A percentile compares a stretch with the other conserved stretches of the same genome.
phyloP scores from a whole-genome alignment of 2,797 vertebrate species.

The Podarcis siculus region DNA sequence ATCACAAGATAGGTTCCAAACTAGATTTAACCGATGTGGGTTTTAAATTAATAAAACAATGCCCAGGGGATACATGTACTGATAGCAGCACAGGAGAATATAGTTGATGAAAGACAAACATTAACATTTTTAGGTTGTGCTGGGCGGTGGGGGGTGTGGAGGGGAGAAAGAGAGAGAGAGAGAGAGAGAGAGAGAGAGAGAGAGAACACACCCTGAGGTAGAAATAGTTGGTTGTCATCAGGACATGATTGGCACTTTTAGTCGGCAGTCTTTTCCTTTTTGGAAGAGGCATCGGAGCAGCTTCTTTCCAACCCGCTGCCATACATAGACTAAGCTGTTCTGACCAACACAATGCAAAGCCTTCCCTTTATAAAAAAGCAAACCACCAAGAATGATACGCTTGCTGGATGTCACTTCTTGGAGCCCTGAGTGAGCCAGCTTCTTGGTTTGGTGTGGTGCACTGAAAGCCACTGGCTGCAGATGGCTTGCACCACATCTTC shows the following conservation, averaged over 20 bases:
- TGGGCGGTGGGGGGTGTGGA: neutral
- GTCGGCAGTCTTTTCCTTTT: slow-evolving; percentile 65
- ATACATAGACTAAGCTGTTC: slow-evolving; percentile 6
- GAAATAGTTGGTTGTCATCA: slow-evolving; percentile 65
- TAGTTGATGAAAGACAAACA: neutral
- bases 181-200: neutral
- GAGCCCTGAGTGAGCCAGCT: slow-evolving; percentile 69
- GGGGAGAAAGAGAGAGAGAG: neutral
- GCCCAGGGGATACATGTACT: slow-evolving; percentile 53
- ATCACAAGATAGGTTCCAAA: slow-evolving; percentile 9
- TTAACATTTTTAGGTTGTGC: neutral
- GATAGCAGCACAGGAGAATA: slow-evolving; percentile 31
- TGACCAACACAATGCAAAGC: neutral
- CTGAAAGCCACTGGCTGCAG: slow-evolving; percentile 92
- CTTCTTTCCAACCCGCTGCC: slow-evolving; percentile 29
- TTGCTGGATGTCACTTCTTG: slow-evolving; percentile 64
- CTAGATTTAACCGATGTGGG: neutral
- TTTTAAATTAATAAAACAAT: slow-evolving; percentile 59
- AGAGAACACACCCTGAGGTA: slow-evolving; percentile 72
- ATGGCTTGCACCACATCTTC: slow-evolving; percentile 92
- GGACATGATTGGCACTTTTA: slow-evolving; percentile 77
- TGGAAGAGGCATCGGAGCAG: slow-evolving; percentile 44
- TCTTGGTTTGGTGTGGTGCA: slow-evolving; percentile 82
- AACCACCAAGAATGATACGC: fast-evolving
- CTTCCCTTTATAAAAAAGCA: neutral